A percentile compares a stretch with the other conserved stretches of the same genome.
phyloP scores from a whole-genome alignment of 2,113 vertebrate genomes.

The Protobothrops flavoviridis region DNA sequence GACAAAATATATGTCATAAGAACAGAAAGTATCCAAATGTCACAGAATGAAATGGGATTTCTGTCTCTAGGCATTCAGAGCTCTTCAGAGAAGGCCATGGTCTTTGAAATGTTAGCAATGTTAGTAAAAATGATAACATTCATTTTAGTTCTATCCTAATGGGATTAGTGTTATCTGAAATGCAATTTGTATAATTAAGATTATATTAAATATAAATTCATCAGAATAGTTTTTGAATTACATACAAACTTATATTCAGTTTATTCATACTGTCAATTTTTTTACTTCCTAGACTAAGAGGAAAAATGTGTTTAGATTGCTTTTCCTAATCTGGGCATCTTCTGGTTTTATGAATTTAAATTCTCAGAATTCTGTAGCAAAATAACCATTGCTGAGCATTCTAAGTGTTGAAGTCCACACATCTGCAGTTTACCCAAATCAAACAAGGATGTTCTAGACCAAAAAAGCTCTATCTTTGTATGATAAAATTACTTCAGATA shows the following conservation, averaged over 20 bases:
- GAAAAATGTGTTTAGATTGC: background rate
- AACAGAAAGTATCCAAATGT: background rate
- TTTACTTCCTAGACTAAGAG: background rate
- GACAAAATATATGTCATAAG: background rate
- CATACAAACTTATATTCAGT: background rate
- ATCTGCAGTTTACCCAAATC: background rate
- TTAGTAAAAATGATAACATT: background rate
- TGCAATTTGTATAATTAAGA: background rate
- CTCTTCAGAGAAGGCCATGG: background rate
- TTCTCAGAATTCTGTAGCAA: background rate
- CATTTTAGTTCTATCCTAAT: background rate
- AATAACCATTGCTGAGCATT: background rate
- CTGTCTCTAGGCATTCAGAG: background rate
- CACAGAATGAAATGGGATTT: background rate
- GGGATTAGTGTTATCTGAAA: background rate
- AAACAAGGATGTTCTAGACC: background rate
- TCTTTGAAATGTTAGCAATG: background rate
- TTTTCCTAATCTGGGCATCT: background rate
- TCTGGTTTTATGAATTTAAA: background rate
- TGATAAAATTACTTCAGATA: background rate
- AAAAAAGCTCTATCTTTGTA: background rate
- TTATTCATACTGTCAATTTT: background rate
- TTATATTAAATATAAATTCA: background rate
- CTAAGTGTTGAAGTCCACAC: background rate
- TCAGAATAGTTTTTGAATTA: background rate